Base-by-base conservation (phyloP, 2,888 invertebrate species). In the Cerastis leucographa region DNA sequence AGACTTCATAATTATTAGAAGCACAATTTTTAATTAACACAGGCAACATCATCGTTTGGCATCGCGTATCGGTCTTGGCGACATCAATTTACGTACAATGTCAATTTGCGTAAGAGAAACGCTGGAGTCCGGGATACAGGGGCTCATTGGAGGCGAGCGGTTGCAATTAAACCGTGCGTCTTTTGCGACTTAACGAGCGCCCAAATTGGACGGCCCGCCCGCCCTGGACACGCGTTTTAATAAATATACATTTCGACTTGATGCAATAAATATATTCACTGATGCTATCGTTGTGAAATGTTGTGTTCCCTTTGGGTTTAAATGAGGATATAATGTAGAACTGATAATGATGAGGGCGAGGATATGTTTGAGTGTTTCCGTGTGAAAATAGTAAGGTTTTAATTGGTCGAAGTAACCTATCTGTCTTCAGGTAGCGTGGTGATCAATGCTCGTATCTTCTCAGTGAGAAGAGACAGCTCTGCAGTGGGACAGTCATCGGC, bases 81-180 rank as follows among this genome's bases (percentile, higher is more conserved):
- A 92, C 94, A 93, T 94, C 94, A 94, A 94, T 96, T 95, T 95
- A 92, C 93, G 94, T 94, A 95, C 95, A 95, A 94, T 95, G 96
- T 95, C 94, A 96, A 95, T 96, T 96, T 95, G 94, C 91, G 92
- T 92, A 91, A 85, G 92, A 94, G 93, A 92, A 92, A 90, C 92
- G 91, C 91, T 89, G 90, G 90, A 91, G 91, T 90, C 91, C 89
- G 92, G 92, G 94, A 93, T 94, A 93, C 94, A 92, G 93, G 90
- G 94, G 93, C 96, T 96, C 96, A 96, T 96, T 96, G 96, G 95
- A 92, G 94, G 93, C 94, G 93, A 92, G 94, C 95, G 95, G 95
- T 94, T 93, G 95, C 96, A 96, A 96, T 96, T 96, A 96, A 95
- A 95, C 91, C 92, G 94, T 91, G 94, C 95, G 95, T 96, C 96